Conservation (phyloP, 2,113 vertebrate genomes). For the Alaudala cheleensis region DNA sequence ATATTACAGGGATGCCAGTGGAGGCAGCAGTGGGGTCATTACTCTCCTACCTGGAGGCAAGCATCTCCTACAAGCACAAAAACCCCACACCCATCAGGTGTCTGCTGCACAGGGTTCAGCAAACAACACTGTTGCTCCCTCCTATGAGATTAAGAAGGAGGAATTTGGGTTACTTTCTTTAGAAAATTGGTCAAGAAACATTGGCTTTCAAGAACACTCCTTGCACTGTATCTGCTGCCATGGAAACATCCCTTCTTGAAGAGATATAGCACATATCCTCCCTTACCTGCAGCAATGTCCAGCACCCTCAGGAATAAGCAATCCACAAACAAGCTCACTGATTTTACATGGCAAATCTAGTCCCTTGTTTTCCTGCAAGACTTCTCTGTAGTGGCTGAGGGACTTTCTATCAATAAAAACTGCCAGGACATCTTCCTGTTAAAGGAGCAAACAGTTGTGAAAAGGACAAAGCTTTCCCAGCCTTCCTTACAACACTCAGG, state of each 20-base stretch:
- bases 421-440: not conserved
- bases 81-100: not conserved
- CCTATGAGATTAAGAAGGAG: not conserved
- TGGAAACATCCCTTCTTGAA: constrained; percentile 14
- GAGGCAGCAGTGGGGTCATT: not conserved
- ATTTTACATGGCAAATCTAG: not conserved
- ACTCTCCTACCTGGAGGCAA: not conserved
- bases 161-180: not conserved
- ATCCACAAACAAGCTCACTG: not conserved
- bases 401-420: not conserved
- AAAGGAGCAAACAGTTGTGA: not conserved
- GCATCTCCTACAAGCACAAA: not conserved
- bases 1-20: not conserved
- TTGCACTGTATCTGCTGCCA: constrained; percentile 29
- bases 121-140: not conserved
- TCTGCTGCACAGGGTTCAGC: not conserved
- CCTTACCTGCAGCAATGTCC: not conserved
- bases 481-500: not conserved
- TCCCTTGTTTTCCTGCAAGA: not conserved
- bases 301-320: not conserved
- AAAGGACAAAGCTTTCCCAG: not conserved
- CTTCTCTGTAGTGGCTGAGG: not conserved
- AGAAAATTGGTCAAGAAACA: not conserved
- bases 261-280: not conserved
- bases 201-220: not conserved